Evolutionary conservation across 2,888 invertebrate species (phyloP), one percentile per base, ranked within the genome.

Genomic region (Ellobium chinense): DNA sequence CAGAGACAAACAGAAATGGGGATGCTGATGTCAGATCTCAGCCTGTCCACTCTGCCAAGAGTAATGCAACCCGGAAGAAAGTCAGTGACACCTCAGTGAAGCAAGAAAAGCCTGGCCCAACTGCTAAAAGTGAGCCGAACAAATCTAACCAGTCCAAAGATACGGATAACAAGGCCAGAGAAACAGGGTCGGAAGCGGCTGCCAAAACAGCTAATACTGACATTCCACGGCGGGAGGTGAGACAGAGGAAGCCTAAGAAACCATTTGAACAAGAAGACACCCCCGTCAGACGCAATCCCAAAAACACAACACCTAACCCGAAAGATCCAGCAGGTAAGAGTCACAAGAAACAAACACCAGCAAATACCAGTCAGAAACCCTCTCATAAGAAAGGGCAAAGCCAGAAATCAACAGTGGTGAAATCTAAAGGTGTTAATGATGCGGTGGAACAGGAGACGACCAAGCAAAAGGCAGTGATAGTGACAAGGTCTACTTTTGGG

Each of bases 191-290:
- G 9, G 66, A 54, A 12, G 36, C 46, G 24, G 65, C 34, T 31
- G 31, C 54, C 9, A 76, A 66, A 46, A 27, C 29, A 1, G 9
- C 31, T 7, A 18, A 18, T 36, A 9, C 31, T 12, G n/a, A 39
- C n/a, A n/a, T 12, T 27, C 72, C 78, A 18, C 27, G 63, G 5
- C 27, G 78, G 56, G 72, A 78, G 36, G 72, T 72, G 27, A 62
- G 78, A 21, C 70, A 78, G 62, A 72, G 78, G 24, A 78, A 78
- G 37, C 78, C 78, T 2, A 78, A 78, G 34, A 72, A 65, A 65
- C 78, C 78, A 21, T 78, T 78, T 78, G 78, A 78, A 34, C 78
- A 78, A 29, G 78, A 78, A 18, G 78, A 78, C 9, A 54, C 36
- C 14, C 72, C 72, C 1, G 46, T 37, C 2, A 72, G 72, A 34